Evolutionary conservation across 92 coral and sea anemone genomes (phyloP), one percentile per base, ranked within the genome.

Genomic region (Micromussa lordhowensis): DNA sequence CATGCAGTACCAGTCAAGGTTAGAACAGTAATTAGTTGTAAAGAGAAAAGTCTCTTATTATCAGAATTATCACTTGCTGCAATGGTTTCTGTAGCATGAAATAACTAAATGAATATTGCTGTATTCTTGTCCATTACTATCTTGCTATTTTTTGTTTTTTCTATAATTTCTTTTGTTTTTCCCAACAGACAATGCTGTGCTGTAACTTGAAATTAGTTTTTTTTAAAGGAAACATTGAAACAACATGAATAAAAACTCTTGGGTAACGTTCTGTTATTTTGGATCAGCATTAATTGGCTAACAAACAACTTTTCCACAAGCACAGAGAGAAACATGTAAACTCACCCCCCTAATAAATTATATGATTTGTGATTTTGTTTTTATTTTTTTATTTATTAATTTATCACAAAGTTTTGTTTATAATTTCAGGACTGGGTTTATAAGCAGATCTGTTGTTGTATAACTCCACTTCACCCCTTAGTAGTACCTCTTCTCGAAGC

Each of bases 1-100:
- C 99, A 97, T 81, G 92, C 98, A 3, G 99, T 97, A 10, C 92
- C 96, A 70, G 99, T 97, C 59, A 97, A 95, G 97, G 99, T 97
- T 61, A 30, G 89, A n/a, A 30, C 4, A 29, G 26, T 28, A n/a
- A 7, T 66, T 66, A 24, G 69, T n/a, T 24, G 29, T 63, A 63
- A 63, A 66, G 17, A 66, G 9, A 31, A 66, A 66, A 26, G 18
- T 66, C 17, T 66, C 26, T 26, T 66, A 2, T 7, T 24, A 1
- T 66, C n/a, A 66, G 71, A n/a, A 12, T 61, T 1, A 61, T 5
- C 8, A 61, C 28, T 28, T 9, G n/a, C 30, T 24, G 29, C 51
- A 44, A 44, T 63, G 68, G 28, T 63, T 63, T 63, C 13, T 24
- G 29, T 63, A 24, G 68, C 24, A 0, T 26, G 17, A 66, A 66